Base-by-base conservation (phyloP, 2,888 invertebrate species). In the Hirtodrosophila duncani region DNA sequence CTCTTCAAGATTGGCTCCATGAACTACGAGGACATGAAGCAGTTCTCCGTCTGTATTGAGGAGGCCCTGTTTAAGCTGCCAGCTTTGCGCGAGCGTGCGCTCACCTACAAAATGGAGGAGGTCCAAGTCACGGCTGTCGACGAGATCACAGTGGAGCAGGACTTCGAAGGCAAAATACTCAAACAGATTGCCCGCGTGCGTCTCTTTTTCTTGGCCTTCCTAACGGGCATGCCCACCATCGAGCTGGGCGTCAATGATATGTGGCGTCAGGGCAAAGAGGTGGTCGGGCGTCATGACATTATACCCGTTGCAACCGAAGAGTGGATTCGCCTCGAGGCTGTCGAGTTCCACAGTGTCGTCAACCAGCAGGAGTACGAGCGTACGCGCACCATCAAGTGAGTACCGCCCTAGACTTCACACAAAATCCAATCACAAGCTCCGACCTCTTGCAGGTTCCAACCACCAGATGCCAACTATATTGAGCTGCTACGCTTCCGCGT, bases 221-320 rank as follows among this genome's bases (percentile, higher is more conserved):
- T 99, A 9, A 95, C 97, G 69, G 95, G 97, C 42, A 96, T 96
- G 94, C 99, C 99, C 2, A 94, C 94, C 83, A 92, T 99, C 63
- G 99, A 99, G 88, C 88, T 99, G 70, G 99, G 99, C 2, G 91
- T 99, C 48, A 99, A 99, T 87, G 99, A 99, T 88, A 91, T 97
- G 90, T 91, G 96, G 87, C 90, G 98, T n/a, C 96, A 98, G 87
- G 99, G 99, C n/a, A 94, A 94, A 87, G 99, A 99, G 89, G 98
- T 99, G 41, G 99, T 99, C 1, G 98, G 99, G 0, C 90, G 99
- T 2, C 98, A 98, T 87, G 99, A 99, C 88, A 99, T 99, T 86
- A 97, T 99, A 85, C 99, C 99, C 13, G 96, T 97, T 10, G 95
- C 95, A 57, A 99, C 99, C 0, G 99, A 99, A 88, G 97, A 99